Evolutionary conservation across 2,113 vertebrate genomes (phyloP), one percentile per base, ranked within the genome.

Genomic region (Oncorhynchus nerka): DNA sequence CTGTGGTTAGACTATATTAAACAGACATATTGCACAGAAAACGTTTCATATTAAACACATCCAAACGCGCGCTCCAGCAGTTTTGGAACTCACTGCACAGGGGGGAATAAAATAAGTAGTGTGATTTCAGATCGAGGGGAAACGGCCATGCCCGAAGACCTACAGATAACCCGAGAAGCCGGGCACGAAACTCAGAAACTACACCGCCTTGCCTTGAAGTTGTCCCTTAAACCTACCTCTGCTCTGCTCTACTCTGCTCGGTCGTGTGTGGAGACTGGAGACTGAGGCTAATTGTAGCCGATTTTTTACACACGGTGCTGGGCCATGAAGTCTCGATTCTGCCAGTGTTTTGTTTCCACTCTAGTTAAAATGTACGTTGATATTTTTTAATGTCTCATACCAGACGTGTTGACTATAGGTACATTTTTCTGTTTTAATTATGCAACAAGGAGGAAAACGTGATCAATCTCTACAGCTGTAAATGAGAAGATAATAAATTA

Each of bases 131-230:
- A 88, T 85, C 80, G 79, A 70, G 76, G 70, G 87, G 89, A 89
- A 88, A 85, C 32, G 71, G 67, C 68, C 55, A 75, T 86, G 82
- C 85, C 83, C 16, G 28, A 48, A 82, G 91, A 94, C 93, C 92
- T 93, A 83, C 87, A 91, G 82, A 86, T 94, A 93, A 95, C 93
- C 93, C 83, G 45, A 86, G 85, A 84, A 87, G 75, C 87, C 91
- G 94, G 93, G 93, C 92, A 90, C 34, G 72, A 85, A 89, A 87
- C 68, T 68, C 81, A 74, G 48, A 81, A 89, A 92, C 39, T 72
- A 95, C 12, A 93, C 91, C 92, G 93, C 86, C 91, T 91, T 86
- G 88, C 93, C 91, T 95, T 92, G 76, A 89, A 86, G 87, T 86
- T 68, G 45, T 77, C 45, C 82, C 85, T 81, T 87, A 82, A 91